Percentiles rank a stretch among this genome's conserved stretches.
Evolutionary conservation across 2,888 invertebrate species (phyloP).

Genomic region (Teleiodes luculella): DNA sequence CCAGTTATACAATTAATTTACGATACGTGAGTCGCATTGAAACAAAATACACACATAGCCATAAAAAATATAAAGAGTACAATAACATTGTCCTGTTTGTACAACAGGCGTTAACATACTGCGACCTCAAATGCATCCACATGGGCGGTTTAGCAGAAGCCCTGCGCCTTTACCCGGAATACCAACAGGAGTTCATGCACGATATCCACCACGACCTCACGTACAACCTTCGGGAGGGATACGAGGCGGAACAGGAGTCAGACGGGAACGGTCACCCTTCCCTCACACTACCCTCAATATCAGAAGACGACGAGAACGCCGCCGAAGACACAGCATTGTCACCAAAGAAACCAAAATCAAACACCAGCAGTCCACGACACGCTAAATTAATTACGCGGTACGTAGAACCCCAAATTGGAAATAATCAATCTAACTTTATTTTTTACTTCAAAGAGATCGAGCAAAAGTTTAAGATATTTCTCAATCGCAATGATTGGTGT

Average conservation of each 20-base stretch:
- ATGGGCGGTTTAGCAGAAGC: constrained; percentile 94
- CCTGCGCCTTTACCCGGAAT: constrained; percentile 93
- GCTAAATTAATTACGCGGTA: constrained; percentile 70
- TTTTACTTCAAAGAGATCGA: neutral
- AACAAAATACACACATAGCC: neutral
- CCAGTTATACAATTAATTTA: too few species aligned
- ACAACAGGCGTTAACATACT: constrained; percentile 91
- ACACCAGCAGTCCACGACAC: constrained; percentile 82
- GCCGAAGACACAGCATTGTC: constrained; percentile 85
- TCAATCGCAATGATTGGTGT: neutral
- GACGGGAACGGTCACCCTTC: constrained; percentile 89
- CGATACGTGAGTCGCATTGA: too few species aligned
- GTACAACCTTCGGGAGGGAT: constrained; percentile 95
- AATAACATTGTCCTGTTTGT: neutral
- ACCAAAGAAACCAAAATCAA: constrained; percentile 80
- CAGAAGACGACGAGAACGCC: constrained; percentile 95
- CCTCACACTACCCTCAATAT: constrained; percentile 93
- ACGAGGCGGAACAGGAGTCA: constrained; percentile 90
- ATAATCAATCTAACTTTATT: neutral
- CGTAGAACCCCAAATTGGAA: neutral
- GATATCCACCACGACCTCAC: constrained; percentile 97
- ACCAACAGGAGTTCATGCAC: constrained; percentile 94
- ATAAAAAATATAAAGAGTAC: neutral
- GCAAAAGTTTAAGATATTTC: neutral
- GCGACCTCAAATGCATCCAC: constrained; percentile 96